Evolutionary conservation across 2,797 vertebrate species (phyloP).

Genomic region (Otolemur crassicaudatus): DNA sequence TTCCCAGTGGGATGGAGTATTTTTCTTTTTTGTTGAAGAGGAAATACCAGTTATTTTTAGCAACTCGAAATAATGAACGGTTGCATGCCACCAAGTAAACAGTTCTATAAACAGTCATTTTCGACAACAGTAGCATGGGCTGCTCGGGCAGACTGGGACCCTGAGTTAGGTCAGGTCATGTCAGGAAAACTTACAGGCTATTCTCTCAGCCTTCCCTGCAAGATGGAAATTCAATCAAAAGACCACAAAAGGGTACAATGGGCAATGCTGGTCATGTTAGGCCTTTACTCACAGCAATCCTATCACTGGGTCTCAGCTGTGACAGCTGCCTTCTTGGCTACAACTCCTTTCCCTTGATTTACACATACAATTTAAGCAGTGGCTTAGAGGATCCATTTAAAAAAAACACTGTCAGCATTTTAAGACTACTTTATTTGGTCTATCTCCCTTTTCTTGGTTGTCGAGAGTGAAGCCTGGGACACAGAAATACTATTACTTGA

Average conservation of each 20-base stretch:
- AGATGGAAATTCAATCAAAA: background rate
- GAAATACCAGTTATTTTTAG: conserved; percentile 81
- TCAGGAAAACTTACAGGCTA: background rate
- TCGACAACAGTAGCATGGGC: background rate
- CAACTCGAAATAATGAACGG: conserved; percentile 76
- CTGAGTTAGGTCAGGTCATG: background rate
- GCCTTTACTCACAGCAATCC: background rate
- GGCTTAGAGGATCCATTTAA: background rate
- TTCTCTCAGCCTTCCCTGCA: background rate
- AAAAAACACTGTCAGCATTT: background rate
- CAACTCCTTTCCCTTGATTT: background rate
- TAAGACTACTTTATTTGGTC: background rate
- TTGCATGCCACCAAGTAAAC: conserved; percentile 61
- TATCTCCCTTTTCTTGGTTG: background rate
- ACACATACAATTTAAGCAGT: background rate
- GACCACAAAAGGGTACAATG: background rate
- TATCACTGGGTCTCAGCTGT: background rate
- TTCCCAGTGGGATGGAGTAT: conserved; percentile 74
- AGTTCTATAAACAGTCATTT: conserved; percentile 60
- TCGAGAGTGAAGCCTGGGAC: background rate
- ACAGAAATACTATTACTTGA: background rate
- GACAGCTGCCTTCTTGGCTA: background rate
- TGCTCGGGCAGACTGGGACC: background rate
- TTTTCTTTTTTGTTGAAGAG: conserved; percentile 63
- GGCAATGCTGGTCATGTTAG: background rate